phyloP scores from a whole-genome alignment of 2,888 invertebrate species.

The Cyclophora punctaria region DNA sequence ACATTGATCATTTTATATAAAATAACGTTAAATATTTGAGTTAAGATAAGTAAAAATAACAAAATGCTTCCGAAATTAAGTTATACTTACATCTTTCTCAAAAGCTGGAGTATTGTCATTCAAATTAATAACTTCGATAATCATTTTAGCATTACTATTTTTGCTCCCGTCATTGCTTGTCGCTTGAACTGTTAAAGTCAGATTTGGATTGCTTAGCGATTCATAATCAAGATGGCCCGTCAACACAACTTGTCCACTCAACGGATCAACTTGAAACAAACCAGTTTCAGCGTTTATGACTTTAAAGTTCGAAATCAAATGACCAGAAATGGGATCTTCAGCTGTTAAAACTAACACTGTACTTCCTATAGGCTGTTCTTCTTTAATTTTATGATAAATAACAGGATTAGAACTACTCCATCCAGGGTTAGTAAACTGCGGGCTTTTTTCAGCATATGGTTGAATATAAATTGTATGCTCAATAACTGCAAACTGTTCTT shows the following conservation, averaged over 20 bases:
- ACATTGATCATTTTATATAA: too few relatives aligned
- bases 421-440: slow-evolving; percentile 81
- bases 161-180: slow-evolving; percentile 69
- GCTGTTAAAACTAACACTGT: slow-evolving; percentile 80
- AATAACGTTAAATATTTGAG: too few relatives aligned
- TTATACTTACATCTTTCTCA: slow-evolving; percentile 68
- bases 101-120: slow-evolving; percentile 87
- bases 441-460: slow-evolving; percentile 84
- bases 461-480: slow-evolving; percentile 87
- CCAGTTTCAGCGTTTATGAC: slow-evolving; percentile 72
- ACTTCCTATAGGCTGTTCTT: slow-evolving; percentile 85
- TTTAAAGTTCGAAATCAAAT: slow-evolving; percentile 76
- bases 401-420: slow-evolving; percentile 83
- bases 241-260: slow-evolving; percentile 83
- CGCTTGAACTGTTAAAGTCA: slow-evolving; percentile 74
- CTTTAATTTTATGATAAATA: slow-evolving; percentile 80
- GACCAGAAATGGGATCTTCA: slow-evolving; percentile 80
- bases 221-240: slow-evolving; percentile 87
- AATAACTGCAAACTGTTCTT: slow-evolving; percentile 77
- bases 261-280: slow-evolving; percentile 75
- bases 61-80: too few relatives aligned
- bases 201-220: slow-evolving; percentile 75
- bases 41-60: too few relatives aligned
- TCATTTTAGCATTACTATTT: slow-evolving; percentile 79
- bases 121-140: slow-evolving; percentile 81